phyloP scores from a whole-genome alignment of 2,888 invertebrate genomes.

The Xestia sexstrigata region DNA sequence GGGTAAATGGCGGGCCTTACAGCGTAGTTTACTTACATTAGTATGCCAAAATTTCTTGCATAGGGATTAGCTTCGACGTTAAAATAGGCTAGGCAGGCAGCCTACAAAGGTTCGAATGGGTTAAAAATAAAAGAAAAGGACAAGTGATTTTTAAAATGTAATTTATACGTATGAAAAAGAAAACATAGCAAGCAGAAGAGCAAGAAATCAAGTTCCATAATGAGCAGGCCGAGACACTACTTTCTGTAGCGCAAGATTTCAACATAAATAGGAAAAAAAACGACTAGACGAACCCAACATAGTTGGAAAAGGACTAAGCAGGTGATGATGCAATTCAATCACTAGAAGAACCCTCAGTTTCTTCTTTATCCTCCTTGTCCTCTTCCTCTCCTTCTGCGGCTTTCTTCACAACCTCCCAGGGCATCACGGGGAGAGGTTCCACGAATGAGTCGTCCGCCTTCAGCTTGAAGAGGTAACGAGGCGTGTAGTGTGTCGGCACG shows the following conservation, averaged over 20 bases:
- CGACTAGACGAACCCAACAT: slow-evolving; percentile 61
- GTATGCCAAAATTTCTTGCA: neutral
- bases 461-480: slow-evolving; percentile 83
- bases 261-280: slow-evolving; percentile 59
- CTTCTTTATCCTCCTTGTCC: slow-evolving; percentile 71
- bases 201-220: slow-evolving; percentile 12
- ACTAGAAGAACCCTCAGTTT: slow-evolving; percentile 76
- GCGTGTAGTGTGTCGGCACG: slow-evolving; percentile 84
- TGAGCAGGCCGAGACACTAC: neutral
- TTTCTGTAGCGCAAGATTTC: neutral
- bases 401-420: slow-evolving; percentile 84
- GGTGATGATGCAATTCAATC: slow-evolving; percentile 71
- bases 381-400: slow-evolving; percentile 77
- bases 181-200: slow-evolving; percentile 15
- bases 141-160: slow-evolving; percentile 13
- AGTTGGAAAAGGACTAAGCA: neutral
- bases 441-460: slow-evolving; percentile 87
- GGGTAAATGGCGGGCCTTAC: neutral
- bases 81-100: neutral
- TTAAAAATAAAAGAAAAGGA: slow-evolving; percentile 20
- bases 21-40: neutral
- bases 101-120: neutral
- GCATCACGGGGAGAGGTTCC: slow-evolving; percentile 86
- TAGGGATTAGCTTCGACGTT: neutral
- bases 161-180: slow-evolving; percentile 16